Evolutionary conservation across 2,888 invertebrate species (phyloP).

Genomic region (Strigamia maritima): DNA sequence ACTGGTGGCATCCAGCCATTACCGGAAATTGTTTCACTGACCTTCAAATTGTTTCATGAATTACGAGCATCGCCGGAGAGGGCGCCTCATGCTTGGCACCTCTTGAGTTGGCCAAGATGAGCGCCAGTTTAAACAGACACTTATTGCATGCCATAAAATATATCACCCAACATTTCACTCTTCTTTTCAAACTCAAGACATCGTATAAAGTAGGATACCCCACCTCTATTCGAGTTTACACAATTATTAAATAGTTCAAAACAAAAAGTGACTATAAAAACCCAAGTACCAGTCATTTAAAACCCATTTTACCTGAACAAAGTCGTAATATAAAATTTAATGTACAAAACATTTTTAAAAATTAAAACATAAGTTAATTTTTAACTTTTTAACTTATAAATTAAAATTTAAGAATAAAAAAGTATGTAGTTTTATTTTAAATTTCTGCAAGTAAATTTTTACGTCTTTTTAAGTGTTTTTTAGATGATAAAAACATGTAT

Average conservation of each 20-base stretch:
- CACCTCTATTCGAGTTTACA: neutral
- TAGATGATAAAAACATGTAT: neutral
- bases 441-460: too few relatives aligned
- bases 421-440: too few relatives aligned
- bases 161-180: neutral
- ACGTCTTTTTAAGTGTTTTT: neutral
- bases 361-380: too few relatives aligned
- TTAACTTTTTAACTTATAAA: too few relatives aligned
- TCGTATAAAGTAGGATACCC: neutral
- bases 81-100: constrained; percentile 36
- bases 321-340: too few relatives aligned
- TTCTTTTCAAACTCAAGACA: neutral
- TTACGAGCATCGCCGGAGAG: constrained; percentile 34
- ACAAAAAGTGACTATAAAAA: neutral
- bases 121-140: constrained; percentile 27
- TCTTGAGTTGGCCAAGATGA: constrained; percentile 14
- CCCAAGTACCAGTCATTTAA: neutral
- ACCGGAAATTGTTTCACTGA: constrained; percentile 34
- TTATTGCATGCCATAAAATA: constrained; percentile 21
- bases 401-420: too few relatives aligned
- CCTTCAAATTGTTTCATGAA: constrained; percentile 26
- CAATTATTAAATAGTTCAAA: neutral
- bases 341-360: too few relatives aligned
- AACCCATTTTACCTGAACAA: too few relatives aligned
- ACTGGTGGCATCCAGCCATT: constrained; percentile 9